Base-by-base conservation (phyloP, 2,888 invertebrate genomes). In the Hipparchia semele region DNA sequence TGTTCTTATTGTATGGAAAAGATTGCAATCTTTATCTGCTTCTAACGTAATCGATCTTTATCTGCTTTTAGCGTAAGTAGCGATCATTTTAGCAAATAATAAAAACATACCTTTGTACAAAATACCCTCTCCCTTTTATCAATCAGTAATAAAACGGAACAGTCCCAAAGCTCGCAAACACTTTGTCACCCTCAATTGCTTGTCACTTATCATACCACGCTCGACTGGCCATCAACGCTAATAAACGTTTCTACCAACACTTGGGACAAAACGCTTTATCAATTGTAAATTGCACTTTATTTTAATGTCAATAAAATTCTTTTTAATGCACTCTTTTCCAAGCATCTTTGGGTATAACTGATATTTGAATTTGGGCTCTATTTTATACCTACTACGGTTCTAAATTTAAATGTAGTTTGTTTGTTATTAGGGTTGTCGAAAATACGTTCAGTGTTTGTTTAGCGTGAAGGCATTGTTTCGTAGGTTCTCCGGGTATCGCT, bases 201-300 rank as follows among this genome's bases (percentile, higher is more conserved):
- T 86, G 89, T 90, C 90, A 90, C 90, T 90, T 88, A 89, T 86
- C 89, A 81, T 83, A 76, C 81, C 86, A 87, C 90, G 92, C 87
- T 88, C 83, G 86, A 88, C 86, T 89, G 84, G 84, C 86, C 79
- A 82, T 83, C 83, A 84, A 89, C 84, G 87, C 89, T 90, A 90
- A 90, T 91, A 91, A 91, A 90, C 88, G 89, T 88, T 90, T 90
- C 88, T 87, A 80, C 79, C 80, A 75, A 81, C 80, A 82, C 82
- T 81, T 80, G 79, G 62, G 82, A 77, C 82, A 81, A 79, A 80
- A 67, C 51, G 33, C 51, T 13, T 51, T 10, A 69, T 12, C 73
- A 77, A 10, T 54, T 23, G 10, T 65, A 81, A 71, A 77, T 71
- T 75, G 49, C 68, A 78, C 79, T 75, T 72, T 83, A 78, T 45